Percentiles rank a stretch among this genome's conserved stretches.
Conservation (phyloP, 23 tunicate species). For the Ascidia mentula region DNA sequence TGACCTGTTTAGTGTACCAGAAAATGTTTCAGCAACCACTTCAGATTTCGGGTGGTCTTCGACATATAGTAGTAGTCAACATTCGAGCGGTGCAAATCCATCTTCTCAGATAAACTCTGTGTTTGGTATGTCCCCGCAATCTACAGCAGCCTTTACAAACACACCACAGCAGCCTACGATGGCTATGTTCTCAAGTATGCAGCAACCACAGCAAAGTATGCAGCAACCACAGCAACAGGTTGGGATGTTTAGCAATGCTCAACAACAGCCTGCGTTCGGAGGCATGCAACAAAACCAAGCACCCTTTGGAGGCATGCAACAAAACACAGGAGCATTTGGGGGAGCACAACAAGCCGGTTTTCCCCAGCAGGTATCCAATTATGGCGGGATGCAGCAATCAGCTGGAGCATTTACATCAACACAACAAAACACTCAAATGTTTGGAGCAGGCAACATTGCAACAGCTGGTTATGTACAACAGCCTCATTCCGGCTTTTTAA, state of each 20-base stretch:
- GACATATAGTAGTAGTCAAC: background rate
- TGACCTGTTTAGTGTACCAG: slow-evolving; percentile 53
- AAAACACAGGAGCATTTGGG: no score
- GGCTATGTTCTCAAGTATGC: background rate
- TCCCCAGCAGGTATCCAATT: no score
- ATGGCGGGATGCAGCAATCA: background rate
- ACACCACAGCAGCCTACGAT: background rate
- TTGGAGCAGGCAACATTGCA: background rate
- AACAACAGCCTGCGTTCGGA: background rate
- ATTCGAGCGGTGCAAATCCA: background rate
- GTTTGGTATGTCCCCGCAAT: slow-evolving; percentile 16
- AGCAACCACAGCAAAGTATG: no score
- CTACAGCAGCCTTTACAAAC: slow-evolving; percentile 1
- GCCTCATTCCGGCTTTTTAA: background rate
- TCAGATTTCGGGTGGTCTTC: slow-evolving; percentile 8
- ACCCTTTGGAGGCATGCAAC: slow-evolving; percentile 33
- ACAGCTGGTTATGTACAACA: background rate
- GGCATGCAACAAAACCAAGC: slow-evolving; percentile 19
- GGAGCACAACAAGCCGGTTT: background rate
- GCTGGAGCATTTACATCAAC: background rate
- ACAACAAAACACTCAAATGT: background rate
- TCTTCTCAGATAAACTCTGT: slow-evolving; percentile 1
- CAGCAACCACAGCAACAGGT: slow-evolving; percentile 22
- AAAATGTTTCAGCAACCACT: background rate
- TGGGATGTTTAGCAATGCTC: background rate